A percentile compares a stretch with the other conserved stretches of the same genome.
These are phyloP conservation scores for Masnerella sp. DNA, from an alignment of 2,888 invertebrate species.

Conservation along the genomic window DNA sequence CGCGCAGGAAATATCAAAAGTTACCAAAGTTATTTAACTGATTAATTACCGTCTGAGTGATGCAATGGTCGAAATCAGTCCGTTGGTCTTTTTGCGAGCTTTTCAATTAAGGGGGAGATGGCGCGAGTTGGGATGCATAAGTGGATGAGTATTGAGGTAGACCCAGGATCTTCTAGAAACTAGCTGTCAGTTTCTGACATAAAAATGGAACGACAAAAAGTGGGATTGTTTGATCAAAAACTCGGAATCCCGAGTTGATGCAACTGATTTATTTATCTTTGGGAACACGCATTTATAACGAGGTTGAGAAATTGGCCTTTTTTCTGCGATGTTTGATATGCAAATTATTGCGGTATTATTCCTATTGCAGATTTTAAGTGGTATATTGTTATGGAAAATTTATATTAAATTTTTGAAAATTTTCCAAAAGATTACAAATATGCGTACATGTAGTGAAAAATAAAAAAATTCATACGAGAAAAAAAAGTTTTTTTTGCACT, in stretches of 20 bases:
- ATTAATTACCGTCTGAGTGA: conserved; percentile 1
- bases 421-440: too few relatives aligned
- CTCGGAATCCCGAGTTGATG: background rate
- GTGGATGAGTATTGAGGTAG: conserved; percentile 40
- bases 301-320: conserved; percentile 11
- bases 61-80: background rate
- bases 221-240: conserved; percentile 4
- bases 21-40: conserved; percentile 2
- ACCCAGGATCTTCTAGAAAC: conserved; percentile 32
- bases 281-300: background rate
- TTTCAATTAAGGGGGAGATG: conserved; percentile 8
- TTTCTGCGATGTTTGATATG: conserved; percentile 13
- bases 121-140: conserved; percentile 11
- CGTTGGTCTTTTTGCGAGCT: conserved; percentile 3
- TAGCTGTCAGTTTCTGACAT: conserved; percentile 11
- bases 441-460: too few relatives aligned
- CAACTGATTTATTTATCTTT: conserved; percentile 1
- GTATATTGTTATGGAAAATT: too few relatives aligned
- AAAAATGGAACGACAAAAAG: conserved; percentile 10
- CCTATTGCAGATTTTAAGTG: background rate
- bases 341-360: conserved; percentile 8
- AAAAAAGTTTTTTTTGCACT: too few relatives aligned
- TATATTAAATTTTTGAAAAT: too few relatives aligned
- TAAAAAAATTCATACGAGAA: too few relatives aligned
- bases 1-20: background rate